phyloP scores from a whole-genome alignment of 1,140 invertebrate genomes.

The Diploscapter pachys region DNA sequence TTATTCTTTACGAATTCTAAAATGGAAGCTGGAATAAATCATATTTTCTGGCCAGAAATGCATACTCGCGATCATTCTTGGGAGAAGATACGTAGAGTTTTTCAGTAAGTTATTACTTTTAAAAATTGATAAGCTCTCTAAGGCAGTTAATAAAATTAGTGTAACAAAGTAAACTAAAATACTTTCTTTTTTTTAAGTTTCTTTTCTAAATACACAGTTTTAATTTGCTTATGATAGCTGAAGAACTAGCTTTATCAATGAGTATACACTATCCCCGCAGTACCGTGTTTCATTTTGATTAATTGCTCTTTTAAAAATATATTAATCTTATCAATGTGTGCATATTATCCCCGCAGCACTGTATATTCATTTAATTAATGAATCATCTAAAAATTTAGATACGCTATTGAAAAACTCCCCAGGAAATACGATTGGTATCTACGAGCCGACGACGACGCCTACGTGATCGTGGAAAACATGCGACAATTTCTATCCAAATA shows the following conservation, averaged over 20 bases:
- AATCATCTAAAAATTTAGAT: conserved; percentile 14
- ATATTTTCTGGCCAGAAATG: conserved; percentile 30
- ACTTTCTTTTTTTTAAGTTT: background rate
- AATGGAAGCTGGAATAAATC: conserved; percentile 30
- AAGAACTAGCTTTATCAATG: background rate
- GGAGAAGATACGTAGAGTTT: conserved; percentile 36
- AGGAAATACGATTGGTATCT: conserved; percentile 57
- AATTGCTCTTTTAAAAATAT: background rate
- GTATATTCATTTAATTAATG: background rate
- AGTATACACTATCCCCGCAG: background rate
- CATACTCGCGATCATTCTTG: conserved; percentile 33
- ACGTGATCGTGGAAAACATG: conserved; percentile 60
- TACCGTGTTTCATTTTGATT: background rate
- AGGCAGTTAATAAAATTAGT: no score
- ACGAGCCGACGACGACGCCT: conserved; percentile 61
- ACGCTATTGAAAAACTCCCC: conserved; percentile 20
- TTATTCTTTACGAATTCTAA: conserved; percentile 39
- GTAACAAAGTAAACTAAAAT: no score
- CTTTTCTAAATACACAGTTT: background rate
- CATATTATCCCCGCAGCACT: no score
- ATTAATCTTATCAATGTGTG: background rate
- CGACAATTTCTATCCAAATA: conserved; percentile 50
- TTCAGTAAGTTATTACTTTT: conserved; percentile 21
- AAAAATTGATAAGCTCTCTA: no score
- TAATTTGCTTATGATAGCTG: background rate